phyloP scores from a whole-genome alignment of 2,113 vertebrate species.

The Eolophus roseicapilla region DNA sequence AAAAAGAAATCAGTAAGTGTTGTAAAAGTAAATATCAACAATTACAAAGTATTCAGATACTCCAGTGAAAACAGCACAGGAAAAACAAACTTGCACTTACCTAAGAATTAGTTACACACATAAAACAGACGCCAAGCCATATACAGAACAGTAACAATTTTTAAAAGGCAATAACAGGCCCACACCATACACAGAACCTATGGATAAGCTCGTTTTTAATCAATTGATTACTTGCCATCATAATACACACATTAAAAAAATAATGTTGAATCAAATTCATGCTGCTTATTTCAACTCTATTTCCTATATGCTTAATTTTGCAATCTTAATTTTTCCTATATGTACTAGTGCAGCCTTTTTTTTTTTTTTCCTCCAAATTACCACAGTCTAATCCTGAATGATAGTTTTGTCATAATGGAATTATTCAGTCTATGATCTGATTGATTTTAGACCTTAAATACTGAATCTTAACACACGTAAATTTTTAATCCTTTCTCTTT shows the following conservation, averaged over 20 bases:
- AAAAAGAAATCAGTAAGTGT: not conserved
- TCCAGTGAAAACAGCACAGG: not conserved
- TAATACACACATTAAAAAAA: not conserved
- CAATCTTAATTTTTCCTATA: conserved; percentile 1
- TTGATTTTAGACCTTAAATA: conserved; percentile 70
- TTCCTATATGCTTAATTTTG: not conserved
- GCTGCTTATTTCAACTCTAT: not conserved
- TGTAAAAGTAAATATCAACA: not conserved
- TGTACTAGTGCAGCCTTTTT: not conserved
- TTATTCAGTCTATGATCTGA: conserved; percentile 65
- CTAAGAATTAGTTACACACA: not conserved
- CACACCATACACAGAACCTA: not conserved
- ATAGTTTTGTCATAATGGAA: conserved; percentile 62
- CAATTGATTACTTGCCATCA: not conserved
- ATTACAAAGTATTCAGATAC: not conserved
- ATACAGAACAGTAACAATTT: not conserved
- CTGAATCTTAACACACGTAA: conserved; percentile 65
- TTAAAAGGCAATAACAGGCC: not conserved
- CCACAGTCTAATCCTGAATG: conserved; percentile 52
- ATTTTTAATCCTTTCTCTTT: conserved; percentile 70
- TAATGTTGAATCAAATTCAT: not conserved
- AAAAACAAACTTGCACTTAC: not conserved
- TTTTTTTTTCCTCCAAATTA: conserved; percentile 4
- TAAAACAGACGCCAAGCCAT: not conserved
- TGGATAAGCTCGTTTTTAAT: not conserved